A percentile compares a stretch with the other conserved stretches of the same genome.
Evolutionary conservation across 1,140 invertebrate genomes (phyloP).

Genomic region (Drosophila kurseongensis): DNA sequence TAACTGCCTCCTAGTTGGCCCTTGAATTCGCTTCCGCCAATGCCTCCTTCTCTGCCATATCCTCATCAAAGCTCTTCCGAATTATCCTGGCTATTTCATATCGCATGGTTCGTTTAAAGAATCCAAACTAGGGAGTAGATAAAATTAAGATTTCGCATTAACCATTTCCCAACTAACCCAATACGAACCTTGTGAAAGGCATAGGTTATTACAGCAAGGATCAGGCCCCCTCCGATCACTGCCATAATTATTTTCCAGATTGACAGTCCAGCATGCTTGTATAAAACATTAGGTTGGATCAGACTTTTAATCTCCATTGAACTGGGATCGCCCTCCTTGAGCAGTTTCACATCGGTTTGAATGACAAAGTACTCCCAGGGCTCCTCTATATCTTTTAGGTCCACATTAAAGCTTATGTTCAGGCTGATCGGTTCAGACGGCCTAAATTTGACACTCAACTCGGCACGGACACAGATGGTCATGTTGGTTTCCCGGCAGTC

Average conservation of each 20-base stretch:
- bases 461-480: slow-evolving; percentile 70
- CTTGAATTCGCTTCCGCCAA: too few relatives aligned
- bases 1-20: too few relatives aligned
- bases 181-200: slow-evolving; percentile 71
- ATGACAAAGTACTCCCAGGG: slow-evolving; percentile 83
- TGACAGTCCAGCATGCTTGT: slow-evolving; percentile 63
- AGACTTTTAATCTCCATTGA: slow-evolving; percentile 54
- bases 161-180: neutral
- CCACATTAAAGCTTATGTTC: slow-evolving; percentile 71
- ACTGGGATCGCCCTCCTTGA: slow-evolving; percentile 64
- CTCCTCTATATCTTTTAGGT: slow-evolving; percentile 79
- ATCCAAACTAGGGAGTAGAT: slow-evolving; percentile 53
- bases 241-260: slow-evolving; percentile 77
- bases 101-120: slow-evolving; percentile 69
- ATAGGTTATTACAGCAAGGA: slow-evolving; percentile 66
- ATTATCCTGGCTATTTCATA: slow-evolving; percentile 62
- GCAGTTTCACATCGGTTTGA: slow-evolving; percentile 59
- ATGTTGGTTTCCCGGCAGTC: slow-evolving; percentile 75
- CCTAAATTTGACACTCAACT: slow-evolving; percentile 71
- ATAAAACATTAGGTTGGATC: slow-evolving; percentile 78
- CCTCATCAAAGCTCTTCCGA: neutral
- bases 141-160: neutral
- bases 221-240: slow-evolving; percentile 71
- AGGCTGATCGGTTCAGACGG: slow-evolving; percentile 69
- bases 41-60: neutral